phyloP scores from a whole-genome alignment of 2,113 vertebrate species.

The Colossoma macropomum region DNA sequence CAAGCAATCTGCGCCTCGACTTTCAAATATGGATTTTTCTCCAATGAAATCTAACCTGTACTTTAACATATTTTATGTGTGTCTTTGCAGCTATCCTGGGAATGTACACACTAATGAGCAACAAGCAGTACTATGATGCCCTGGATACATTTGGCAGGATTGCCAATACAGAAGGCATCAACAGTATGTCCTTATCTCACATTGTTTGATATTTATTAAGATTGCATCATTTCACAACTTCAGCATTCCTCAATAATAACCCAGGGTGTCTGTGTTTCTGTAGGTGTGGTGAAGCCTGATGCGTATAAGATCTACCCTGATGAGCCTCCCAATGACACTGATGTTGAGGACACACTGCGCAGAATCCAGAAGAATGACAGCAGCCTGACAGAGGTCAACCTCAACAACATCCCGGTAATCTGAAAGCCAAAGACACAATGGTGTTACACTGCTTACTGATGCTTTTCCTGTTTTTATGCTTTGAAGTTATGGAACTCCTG shows the following conservation, averaged over 20 bases:
- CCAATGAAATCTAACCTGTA: background rate
- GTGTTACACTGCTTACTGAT: background rate
- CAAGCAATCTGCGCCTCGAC: background rate
- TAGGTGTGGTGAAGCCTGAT: slow-evolving; percentile 95
- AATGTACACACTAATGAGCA: slow-evolving; percentile 99
- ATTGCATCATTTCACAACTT: too few relatives aligned
- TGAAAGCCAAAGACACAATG: background rate
- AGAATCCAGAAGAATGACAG: slow-evolving; percentile 86
- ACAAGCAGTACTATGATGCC: slow-evolving; percentile 98
- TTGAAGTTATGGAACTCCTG: background rate
- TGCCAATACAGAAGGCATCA: slow-evolving; percentile 93
- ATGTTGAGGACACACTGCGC: slow-evolving; percentile 88
- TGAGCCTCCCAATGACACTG: slow-evolving; percentile 90
- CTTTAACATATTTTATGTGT: slow-evolving; percentile 23
- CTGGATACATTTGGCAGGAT: slow-evolving; percentile 87
- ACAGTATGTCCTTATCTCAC: slow-evolving; percentile 82
- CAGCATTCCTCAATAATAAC: background rate
- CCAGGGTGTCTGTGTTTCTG: background rate
- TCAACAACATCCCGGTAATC: slow-evolving; percentile 94
- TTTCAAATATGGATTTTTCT: background rate
- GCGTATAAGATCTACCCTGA: slow-evolving; percentile 90
- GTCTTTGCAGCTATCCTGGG: slow-evolving; percentile 88
- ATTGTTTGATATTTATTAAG: background rate
- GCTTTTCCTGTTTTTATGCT: background rate
- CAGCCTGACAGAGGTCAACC: slow-evolving; percentile 87